Evolutionary conservation across 2,113 vertebrate genomes (phyloP).

Genomic region (Prunella himalayana): DNA sequence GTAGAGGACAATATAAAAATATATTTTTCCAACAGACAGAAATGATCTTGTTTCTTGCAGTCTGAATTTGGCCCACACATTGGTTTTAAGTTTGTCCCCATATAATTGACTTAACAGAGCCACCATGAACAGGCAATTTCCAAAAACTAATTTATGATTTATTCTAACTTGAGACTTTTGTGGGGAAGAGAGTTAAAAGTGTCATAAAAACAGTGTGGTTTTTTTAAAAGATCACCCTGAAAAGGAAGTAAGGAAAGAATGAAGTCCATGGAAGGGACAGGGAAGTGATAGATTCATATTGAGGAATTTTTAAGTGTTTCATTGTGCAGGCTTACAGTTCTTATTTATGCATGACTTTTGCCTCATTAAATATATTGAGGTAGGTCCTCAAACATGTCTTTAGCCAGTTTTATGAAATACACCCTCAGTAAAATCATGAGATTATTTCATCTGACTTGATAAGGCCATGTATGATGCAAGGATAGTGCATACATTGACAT

Average conservation of each 20-base stretch:
- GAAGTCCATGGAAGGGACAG: fast-evolving
- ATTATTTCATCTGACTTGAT: background rate
- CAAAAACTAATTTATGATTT: background rate
- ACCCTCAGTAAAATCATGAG: background rate
- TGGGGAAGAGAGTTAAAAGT: background rate
- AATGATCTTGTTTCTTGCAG: background rate
- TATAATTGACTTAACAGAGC: background rate
- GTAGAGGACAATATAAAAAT: background rate
- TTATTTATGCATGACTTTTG: background rate
- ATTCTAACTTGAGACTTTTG: background rate
- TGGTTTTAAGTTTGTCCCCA: background rate
- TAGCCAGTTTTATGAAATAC: background rate
- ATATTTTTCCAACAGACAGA: background rate
- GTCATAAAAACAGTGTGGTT: background rate
- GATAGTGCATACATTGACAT: background rate
- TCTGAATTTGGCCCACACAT: background rate
- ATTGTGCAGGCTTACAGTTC: background rate
- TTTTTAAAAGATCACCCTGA: background rate
- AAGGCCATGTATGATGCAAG: background rate
- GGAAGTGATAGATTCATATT: background rate
- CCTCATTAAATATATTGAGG: background rate
- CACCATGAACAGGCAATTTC: fast-evolving
- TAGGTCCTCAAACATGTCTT: background rate
- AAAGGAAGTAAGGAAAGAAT: background rate
- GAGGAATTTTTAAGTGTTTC: background rate